These are phyloP conservation scores for Autographa gamma DNA, from an alignment of 2,888 invertebrate species.

Conservation along the genomic window DNA sequence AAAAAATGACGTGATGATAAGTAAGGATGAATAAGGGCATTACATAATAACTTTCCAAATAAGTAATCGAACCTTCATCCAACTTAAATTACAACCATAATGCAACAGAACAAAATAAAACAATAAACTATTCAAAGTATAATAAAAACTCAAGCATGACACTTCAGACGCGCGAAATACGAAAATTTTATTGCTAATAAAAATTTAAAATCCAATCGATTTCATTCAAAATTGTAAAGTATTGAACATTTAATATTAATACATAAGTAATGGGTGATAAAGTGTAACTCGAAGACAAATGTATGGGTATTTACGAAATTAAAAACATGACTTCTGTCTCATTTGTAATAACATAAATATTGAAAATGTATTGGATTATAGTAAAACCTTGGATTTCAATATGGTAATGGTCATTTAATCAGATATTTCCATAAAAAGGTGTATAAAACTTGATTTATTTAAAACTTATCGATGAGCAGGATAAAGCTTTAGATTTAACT, in stretches of 20 bases:
- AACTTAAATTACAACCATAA: conserved; percentile 22
- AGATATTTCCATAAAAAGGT: background rate
- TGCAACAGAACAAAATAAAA: conserved; percentile 41
- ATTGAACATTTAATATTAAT: conserved; percentile 52
- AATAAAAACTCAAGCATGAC: conserved; percentile 53
- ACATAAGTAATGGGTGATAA: conserved; percentile 51
- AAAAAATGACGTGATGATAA: background rate
- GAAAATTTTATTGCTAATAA: conserved; percentile 41
- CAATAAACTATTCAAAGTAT: conserved; percentile 42
- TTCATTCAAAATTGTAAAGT: conserved; percentile 49
- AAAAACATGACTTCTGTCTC: conserved; percentile 41
- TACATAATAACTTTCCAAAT: conserved; percentile 25
- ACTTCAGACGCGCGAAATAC: conserved; percentile 40
- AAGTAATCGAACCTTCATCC: conserved; percentile 28
- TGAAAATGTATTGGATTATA: conserved; percentile 35
- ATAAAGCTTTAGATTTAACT: too few relatives aligned
- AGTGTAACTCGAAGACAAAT: conserved; percentile 51
- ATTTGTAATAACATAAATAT: conserved; percentile 1
- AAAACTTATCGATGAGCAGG: too few relatives aligned
- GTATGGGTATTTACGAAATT: conserved; percentile 48
- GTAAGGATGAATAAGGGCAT: conserved; percentile 11
- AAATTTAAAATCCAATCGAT: conserved; percentile 48
- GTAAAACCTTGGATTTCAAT: background rate
- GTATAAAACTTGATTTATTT: too few relatives aligned
- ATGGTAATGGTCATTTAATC: background rate